phyloP scores from a whole-genome alignment of 1,140 invertebrate species.

The Lucilia sericata region DNA sequence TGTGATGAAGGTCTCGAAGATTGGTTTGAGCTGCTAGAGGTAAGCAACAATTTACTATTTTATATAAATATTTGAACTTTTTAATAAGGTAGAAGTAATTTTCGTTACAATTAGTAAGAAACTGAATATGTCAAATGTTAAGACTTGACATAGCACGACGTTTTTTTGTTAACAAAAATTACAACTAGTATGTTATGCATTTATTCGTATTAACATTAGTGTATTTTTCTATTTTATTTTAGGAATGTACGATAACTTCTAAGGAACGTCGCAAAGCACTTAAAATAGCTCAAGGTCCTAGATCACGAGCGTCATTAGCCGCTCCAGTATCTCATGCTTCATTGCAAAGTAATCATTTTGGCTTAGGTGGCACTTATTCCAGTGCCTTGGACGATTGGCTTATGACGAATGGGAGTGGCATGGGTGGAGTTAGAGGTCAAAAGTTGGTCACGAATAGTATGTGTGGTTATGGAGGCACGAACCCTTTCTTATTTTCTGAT shows the following conservation, averaged over 20 bases:
- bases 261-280: constrained; percentile 73
- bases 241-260: constrained; percentile 73
- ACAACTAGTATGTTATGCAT: too few species aligned
- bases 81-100: too few species aligned
- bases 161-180: too few species aligned
- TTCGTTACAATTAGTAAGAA: too few species aligned
- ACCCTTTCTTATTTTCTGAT: constrained; percentile 65
- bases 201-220: too few species aligned
- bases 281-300: constrained; percentile 69
- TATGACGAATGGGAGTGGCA: constrained; percentile 61
- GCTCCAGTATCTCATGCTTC: constrained; percentile 65
- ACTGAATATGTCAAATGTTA: too few species aligned
- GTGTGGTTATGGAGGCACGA: constrained; percentile 60
- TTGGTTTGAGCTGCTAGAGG: constrained; percentile 73
- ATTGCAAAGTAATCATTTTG: constrained; percentile 63
- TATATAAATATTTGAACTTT: too few species aligned
- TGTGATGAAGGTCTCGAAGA: constrained; percentile 71
- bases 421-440: constrained; percentile 52
- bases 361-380: constrained; percentile 63
- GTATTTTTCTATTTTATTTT: background rate
- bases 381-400: constrained; percentile 70
- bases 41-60: constrained; percentile 19
- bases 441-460: constrained; percentile 65
- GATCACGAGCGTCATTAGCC: constrained; percentile 64
- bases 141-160: too few species aligned